Percentiles rank a stretch among this genome's conserved stretches.
phyloP scores from a whole-genome alignment of 2,888 invertebrate species.

The Dynastes maya region DNA sequence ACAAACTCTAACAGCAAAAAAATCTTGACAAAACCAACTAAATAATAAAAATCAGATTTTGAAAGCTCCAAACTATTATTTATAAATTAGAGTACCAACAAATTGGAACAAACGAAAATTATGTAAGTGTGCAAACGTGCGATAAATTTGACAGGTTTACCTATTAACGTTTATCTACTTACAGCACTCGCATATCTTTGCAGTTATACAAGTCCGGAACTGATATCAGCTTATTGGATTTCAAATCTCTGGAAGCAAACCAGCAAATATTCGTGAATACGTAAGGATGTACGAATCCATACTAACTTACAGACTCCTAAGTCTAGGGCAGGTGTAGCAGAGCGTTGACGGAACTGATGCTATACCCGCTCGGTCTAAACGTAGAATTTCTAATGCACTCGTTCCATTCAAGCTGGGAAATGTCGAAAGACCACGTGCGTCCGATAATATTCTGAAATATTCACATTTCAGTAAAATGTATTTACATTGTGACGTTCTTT shows the following conservation, averaged over 20 bases:
- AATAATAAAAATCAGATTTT: no score
- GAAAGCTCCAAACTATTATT: no score
- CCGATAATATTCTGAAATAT: constrained; percentile 84
- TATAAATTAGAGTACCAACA: no score
- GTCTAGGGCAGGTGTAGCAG: constrained; percentile 83
- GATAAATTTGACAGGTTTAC: neutral
- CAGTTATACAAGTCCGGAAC: constrained; percentile 87
- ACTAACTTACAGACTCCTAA: constrained; percentile 87
- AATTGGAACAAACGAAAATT: no score
- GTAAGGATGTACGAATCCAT: neutral
- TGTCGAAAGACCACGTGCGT: constrained; percentile 83
- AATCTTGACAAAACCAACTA: no score
- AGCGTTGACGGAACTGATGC: constrained; percentile 80
- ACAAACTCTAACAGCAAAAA: no score
- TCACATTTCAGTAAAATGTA: constrained; percentile 42
- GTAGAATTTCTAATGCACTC: constrained; percentile 83
- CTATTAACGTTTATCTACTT: constrained; percentile 71
- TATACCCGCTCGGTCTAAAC: constrained; percentile 88
- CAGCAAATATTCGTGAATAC: constrained; percentile 27
- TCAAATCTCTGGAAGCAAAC: constrained; percentile 81
- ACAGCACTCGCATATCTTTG: constrained; percentile 88
- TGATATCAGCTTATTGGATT: constrained; percentile 84
- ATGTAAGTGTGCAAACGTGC: neutral
- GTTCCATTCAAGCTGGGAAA: constrained; percentile 92
- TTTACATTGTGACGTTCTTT: neutral